Evolutionary conservation across 2,888 invertebrate genomes (phyloP), one percentile per base, ranked within the genome.

Genomic region (Drosophila emarginata): DNA sequence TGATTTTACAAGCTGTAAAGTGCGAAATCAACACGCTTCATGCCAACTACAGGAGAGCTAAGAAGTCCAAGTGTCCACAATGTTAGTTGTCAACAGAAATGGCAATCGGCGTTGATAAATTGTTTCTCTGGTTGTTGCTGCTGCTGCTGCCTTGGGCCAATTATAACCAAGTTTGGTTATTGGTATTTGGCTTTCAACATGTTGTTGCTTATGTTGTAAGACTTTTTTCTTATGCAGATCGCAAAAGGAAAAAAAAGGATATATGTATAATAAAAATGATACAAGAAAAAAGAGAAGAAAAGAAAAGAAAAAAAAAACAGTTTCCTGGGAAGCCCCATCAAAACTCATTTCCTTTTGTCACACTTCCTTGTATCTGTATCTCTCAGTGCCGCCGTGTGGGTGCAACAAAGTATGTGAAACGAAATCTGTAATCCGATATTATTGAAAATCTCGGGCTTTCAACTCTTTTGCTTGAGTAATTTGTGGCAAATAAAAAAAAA

Each of bases 21-120:
- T 89, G 84, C 89, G 84, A 84, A 89, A 88, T 86, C 78, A 88
- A 89, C 84, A 84, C 84, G 88, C 87, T 88, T 89, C 88, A 84
- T 89, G 74, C 87, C 88, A 89, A 88, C 76, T 86, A 74, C 65
- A 77, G 69, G 71, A 61, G 51, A 69, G 56, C 62, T 53, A 26
- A 37, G 56, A 28, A 32, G 57, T 23, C 57, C 56, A 14, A 28
- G n/a, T 50, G 73, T 67, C 68, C 78, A 69, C 63, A 80, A 75
- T 79, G 77, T 80, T 87, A 87, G 79, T 89, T 89, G 89, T 85
- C 89, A 88, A 76, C 89, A 76, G 69, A 89, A 78, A 89, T 88
- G 89, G 84, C 89, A 87, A 83, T 74, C 85, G 80, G 67, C 76
- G 88, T 88, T 85, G 84, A 85, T 85, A 88, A 88, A 85, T 85